Conservation (phyloP, 2,797 vertebrate genomes). For the Mormyrops boulengeri region DNA sequence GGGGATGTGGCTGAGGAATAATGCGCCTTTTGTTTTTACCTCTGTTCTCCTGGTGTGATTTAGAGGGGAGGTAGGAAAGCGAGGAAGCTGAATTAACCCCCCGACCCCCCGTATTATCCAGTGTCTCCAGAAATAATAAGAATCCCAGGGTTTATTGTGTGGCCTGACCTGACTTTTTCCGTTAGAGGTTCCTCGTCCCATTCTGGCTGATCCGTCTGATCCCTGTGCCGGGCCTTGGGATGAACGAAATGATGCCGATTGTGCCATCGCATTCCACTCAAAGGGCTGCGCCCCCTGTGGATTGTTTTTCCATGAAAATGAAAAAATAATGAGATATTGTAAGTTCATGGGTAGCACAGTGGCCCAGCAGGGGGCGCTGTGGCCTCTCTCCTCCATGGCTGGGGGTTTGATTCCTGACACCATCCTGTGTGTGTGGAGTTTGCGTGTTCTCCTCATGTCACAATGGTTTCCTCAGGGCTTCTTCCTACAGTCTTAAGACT, state of each 20-base stretch:
- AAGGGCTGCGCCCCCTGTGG: not conserved
- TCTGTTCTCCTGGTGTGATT: conserved; percentile 7
- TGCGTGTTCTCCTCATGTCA: not conserved
- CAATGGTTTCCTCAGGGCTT: not conserved
- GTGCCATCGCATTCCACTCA: not conserved
- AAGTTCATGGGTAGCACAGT: not conserved
- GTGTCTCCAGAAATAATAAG: conserved; percentile 9
- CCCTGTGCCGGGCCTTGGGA: not conserved
- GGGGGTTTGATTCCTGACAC: not conserved
- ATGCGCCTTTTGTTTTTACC: not conserved
- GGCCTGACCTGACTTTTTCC: not conserved
- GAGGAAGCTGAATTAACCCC: conserved; percentile 21
- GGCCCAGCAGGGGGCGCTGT: not conserved
- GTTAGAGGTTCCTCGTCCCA: not conserved
- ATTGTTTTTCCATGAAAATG: not conserved
- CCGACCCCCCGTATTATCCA: conserved; percentile 20
- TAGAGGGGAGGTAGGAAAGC: conserved; percentile 11
- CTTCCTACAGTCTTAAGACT: not conserved
- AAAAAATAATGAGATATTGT: not conserved
- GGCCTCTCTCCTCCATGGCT: not conserved
- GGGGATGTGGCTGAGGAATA: not conserved
- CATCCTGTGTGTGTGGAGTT: not conserved
- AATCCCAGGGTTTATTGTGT: not conserved
- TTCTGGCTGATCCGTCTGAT: too few species aligned
- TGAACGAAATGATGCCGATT: not conserved